phyloP scores from a whole-genome alignment of 2,888 invertebrate genomes.

The Seira ritae region DNA sequence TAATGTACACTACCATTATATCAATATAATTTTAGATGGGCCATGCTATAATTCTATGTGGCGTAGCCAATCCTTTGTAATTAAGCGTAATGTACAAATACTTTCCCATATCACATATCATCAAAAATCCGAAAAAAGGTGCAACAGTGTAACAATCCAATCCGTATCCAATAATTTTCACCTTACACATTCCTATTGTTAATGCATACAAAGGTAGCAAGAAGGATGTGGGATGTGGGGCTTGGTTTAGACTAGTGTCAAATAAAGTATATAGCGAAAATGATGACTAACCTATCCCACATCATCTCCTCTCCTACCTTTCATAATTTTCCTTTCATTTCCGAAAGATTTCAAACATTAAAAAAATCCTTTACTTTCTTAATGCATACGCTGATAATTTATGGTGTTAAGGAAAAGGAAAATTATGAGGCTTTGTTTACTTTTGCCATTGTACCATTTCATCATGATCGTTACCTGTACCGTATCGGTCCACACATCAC shows the following conservation, averaged over 20 bases:
- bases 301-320: background rate
- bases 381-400: constrained; percentile 33
- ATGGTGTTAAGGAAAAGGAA: constrained; percentile 44
- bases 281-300: constrained; percentile 57
- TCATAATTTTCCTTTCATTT: background rate
- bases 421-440: constrained; percentile 36
- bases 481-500: too few relatives aligned
- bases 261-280: constrained; percentile 52
- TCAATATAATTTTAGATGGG: too few relatives aligned
- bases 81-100: constrained; percentile 38
- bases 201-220: background rate
- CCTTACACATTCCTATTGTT: background rate
- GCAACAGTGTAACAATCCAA: background rate
- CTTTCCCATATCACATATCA: too few relatives aligned
- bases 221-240: constrained; percentile 8
- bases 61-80: constrained; percentile 38
- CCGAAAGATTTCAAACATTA: background rate
- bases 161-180: background rate
- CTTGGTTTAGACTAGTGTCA: constrained; percentile 48
- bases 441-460: constrained; percentile 11
- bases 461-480: too few relatives aligned
- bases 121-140: background rate
- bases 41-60: background rate
- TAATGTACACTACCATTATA: constrained; percentile 48
- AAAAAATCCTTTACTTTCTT: background rate